phyloP scores from a whole-genome alignment of 2,888 invertebrate genomes.

The Deroplatys truncata region DNA sequence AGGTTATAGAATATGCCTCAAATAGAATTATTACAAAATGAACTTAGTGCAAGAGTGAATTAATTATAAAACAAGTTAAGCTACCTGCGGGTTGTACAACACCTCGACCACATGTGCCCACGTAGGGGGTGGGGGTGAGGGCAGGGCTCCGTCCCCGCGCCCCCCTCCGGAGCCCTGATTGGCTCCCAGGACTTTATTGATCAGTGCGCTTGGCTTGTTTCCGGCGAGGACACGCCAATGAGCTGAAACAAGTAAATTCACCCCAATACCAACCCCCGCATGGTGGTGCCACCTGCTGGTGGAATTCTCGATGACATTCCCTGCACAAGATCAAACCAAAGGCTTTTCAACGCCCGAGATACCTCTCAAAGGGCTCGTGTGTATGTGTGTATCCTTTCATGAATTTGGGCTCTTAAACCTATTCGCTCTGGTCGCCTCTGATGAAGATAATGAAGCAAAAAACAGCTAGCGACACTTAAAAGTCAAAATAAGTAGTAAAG shows the following conservation, averaged over 20 bases:
- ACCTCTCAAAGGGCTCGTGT: neutral
- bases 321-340: neutral
- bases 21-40: too few relatives aligned
- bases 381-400: neutral
- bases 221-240: slow-evolving; percentile 26
- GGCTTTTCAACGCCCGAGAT: neutral
- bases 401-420: neutral
- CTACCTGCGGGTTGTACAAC: neutral
- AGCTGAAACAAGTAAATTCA: slow-evolving; percentile 24
- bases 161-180: slow-evolving; percentile 7
- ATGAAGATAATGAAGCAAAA: neutral
- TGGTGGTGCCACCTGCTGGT: slow-evolving; percentile 2
- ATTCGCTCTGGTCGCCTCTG: neutral
- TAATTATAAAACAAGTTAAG: neutral
- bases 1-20: too few relatives aligned
- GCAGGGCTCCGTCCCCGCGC: neutral
- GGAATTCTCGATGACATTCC: neutral
- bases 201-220: slow-evolving; percentile 23
- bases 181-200: slow-evolving; percentile 22
- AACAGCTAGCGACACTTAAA: too few relatives aligned
- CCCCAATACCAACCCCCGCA: slow-evolving; percentile 3
- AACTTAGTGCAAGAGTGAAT: too few relatives aligned
- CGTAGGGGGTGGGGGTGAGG: neutral
- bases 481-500: too few relatives aligned
- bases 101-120: neutral